Conservation (phyloP, 2,797 vertebrate species). For the Enteromius viviparus region DNA sequence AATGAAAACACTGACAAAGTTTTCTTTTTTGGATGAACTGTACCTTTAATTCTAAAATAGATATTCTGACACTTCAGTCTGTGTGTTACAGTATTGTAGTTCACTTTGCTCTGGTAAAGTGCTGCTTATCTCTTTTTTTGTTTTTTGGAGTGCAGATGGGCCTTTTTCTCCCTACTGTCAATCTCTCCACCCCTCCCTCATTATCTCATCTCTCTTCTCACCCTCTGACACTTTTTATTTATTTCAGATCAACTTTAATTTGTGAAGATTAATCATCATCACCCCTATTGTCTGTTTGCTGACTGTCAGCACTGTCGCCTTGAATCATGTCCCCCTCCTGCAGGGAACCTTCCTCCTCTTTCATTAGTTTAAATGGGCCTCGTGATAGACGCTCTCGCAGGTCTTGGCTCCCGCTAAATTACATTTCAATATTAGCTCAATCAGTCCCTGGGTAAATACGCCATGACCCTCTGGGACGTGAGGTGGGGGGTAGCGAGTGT, state of each 20-base stretch:
- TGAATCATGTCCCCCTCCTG: conserved; percentile 35
- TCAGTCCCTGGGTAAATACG: conserved; percentile 53
- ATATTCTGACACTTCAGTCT: neutral
- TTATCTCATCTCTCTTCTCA: conserved; percentile 39
- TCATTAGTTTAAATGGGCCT: conserved; percentile 50
- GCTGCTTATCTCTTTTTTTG: neutral
- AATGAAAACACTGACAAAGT: neutral
- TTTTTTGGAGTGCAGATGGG: neutral
- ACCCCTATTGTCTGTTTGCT: conserved; percentile 58
- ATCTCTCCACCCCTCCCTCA: conserved; percentile 16
- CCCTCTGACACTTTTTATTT: conserved; percentile 50
- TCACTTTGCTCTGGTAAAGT: neutral
- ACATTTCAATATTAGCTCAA: conserved; percentile 58
- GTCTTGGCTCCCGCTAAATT: conserved; percentile 46
- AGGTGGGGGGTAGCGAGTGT: neutral
- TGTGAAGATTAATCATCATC: conserved; percentile 62
- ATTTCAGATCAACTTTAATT: conserved; percentile 59
- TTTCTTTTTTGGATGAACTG: neutral
- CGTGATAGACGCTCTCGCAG: conserved; percentile 41
- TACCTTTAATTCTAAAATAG: neutral
- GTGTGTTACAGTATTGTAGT: neutral
- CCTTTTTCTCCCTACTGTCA: conserved; percentile 3
- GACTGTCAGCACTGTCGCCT: conserved; percentile 48
- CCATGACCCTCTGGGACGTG: conserved; percentile 30
- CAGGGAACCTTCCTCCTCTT: conserved; percentile 45